Evolutionary conservation across 30 jellyfish, hydroid and myxozoan genomes (phyloP), one percentile per base, ranked within the genome.

Genomic region (Pseudorhiza aurosa): DNA sequence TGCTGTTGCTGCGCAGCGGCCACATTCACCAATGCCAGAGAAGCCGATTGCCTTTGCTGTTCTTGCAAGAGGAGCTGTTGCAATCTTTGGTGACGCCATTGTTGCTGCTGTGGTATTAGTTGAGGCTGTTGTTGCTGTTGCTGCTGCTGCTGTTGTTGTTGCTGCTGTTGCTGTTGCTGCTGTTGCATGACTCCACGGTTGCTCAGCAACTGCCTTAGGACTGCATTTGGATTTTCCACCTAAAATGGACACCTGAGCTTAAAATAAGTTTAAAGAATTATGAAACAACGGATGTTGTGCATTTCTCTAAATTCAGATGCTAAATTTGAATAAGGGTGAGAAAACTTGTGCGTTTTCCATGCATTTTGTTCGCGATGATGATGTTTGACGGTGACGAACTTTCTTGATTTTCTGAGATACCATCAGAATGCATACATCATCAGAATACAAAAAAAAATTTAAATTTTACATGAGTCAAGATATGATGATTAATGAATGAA

Each of bases 1-100:
- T 75, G 87, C 57, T 75, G 87, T 36, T 75, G 87, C 32, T 75
- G 87, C n/a, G 77, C 85, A 25, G 73, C 85, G 22, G 85, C 85
- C 19, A 59, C 85, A 39, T 72, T 72, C 2, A 43, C 85, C 46
- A 72, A 19, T 12, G 85, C 85, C 25, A 72, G 58, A 11, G 85
- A 72, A 55, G 85, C 77, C 19, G 77, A 57, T 56, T 75, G 73
- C 42, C 29, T 46, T 59, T 75, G 87, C 55, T 75, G 87, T 24
- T 75, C 77, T 57, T 75, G 87, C 51, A 30, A 58, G 24, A 36
- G 77, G 26, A 36, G 62, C 21, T 28, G 77, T 30, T 50, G 70
- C 18, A 55, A 5, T 28, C 68, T 57, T 30, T 56, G 87, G 25
- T 36, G 87, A 22, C 42, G 87, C 68, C 65, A 46, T 30, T 59